These are phyloP conservation scores for Nicator chloris DNA, from an alignment of 2,113 vertebrate genomes.

Conservation along the genomic window DNA sequence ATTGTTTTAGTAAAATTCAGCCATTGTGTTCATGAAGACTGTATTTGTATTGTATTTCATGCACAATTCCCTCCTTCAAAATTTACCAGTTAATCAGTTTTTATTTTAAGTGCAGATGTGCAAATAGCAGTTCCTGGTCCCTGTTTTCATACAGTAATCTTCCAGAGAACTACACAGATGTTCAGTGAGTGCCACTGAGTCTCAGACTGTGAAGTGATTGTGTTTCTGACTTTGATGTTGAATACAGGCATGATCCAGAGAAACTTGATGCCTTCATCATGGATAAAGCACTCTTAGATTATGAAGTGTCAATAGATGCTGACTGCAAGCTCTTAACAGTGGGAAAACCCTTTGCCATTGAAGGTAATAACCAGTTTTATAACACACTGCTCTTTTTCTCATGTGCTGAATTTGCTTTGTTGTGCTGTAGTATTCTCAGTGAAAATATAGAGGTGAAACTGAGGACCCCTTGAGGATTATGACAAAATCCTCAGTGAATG, in stretches of 20 bases:
- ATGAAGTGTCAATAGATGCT: conserved; percentile 96
- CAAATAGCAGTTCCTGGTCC: not conserved
- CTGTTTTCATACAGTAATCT: not conserved
- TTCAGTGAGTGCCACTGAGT: not conserved
- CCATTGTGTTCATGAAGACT: not conserved
- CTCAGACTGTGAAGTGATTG: not conserved
- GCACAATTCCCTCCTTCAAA: not conserved
- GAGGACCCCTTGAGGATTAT: not conserved
- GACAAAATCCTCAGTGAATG: not conserved
- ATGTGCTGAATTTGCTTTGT: not conserved
- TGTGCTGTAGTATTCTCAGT: not conserved
- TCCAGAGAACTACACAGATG: not conserved
- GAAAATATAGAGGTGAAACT: not conserved
- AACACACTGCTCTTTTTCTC: not conserved
- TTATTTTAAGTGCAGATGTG: not conserved
- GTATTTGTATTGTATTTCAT: not conserved
- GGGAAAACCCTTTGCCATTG: conserved; percentile 97
- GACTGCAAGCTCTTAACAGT: conserved; percentile 97
- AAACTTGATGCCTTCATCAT: conserved; percentile 97
- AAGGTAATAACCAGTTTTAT: conserved; percentile 78
- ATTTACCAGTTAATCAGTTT: not conserved
- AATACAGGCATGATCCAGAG: conserved; percentile 89
- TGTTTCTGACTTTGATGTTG: conserved; percentile 46
- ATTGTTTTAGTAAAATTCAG: not conserved
- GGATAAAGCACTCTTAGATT: conserved; percentile 99